Percentiles rank a stretch among this genome's conserved stretches.
These are phyloP conservation scores for Emys orbicularis DNA, from an alignment of 2,797 vertebrate genomes.

Conservation along the genomic window DNA sequence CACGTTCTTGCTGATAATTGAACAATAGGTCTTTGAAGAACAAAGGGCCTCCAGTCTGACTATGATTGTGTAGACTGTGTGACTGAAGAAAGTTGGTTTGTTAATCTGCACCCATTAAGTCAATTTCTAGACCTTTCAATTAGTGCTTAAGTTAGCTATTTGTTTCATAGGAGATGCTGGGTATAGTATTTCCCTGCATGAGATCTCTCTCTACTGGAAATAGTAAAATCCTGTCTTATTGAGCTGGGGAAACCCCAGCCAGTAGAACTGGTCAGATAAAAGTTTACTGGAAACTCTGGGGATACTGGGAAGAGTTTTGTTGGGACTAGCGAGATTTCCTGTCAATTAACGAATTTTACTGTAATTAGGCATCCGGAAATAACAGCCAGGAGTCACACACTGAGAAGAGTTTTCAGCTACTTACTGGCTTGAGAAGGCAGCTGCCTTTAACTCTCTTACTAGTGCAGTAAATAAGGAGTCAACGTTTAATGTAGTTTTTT, in stretches of 20 bases:
- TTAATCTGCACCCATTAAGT: not conserved
- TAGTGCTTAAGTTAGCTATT: not conserved
- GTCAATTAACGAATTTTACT: not conserved
- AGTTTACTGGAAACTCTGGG: not conserved
- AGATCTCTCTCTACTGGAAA: not conserved
- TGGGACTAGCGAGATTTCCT: not conserved
- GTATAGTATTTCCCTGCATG: not conserved
- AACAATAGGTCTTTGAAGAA: no score
- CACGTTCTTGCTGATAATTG: no score
- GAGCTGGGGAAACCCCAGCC: not conserved
- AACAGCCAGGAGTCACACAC: not conserved
- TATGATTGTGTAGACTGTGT: not conserved
- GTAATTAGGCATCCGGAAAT: not conserved
- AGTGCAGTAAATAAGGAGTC: not conserved
- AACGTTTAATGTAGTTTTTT: not conserved
- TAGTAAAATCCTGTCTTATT: not conserved
- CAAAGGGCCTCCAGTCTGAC: no score
- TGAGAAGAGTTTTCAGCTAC: not conserved
- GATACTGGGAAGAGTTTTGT: not conserved
- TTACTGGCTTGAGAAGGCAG: not conserved
- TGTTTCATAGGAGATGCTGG: not conserved
- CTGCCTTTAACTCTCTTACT: not conserved
- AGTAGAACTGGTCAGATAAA: not conserved
- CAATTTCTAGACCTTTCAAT: not conserved
- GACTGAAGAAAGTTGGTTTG: not conserved